phyloP scores from a whole-genome alignment of 2,888 invertebrate species.

The Cheilosia vernalis region DNA sequence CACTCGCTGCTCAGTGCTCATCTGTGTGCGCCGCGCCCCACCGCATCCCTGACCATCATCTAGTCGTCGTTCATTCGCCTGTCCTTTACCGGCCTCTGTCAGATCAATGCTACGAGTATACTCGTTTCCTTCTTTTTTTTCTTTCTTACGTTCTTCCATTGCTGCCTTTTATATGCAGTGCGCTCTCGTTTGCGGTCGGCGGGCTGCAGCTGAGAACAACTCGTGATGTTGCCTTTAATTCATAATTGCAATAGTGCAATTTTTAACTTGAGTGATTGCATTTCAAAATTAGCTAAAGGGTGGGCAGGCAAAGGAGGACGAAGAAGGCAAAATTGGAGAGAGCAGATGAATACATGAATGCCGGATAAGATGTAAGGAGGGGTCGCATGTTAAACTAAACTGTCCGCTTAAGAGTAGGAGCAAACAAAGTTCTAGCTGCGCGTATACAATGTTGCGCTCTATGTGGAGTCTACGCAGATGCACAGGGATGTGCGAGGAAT shows the following conservation, averaged over 20 bases:
- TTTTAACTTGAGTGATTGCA: constrained; percentile 72
- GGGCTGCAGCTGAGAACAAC: constrained; percentile 29
- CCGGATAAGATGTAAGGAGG: constrained; percentile 65
- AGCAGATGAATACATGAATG: constrained; percentile 61
- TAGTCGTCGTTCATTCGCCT: constrained; percentile 15
- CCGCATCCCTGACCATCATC: constrained; percentile 42
- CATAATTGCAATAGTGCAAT: constrained; percentile 72
- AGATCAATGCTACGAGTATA: constrained; percentile 47
- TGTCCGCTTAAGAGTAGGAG: constrained; percentile 44
- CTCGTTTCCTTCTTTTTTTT: constrained; percentile 5
- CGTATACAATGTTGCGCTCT: neutral
- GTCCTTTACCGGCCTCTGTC: constrained; percentile 46
- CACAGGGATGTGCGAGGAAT: too few relatives aligned
- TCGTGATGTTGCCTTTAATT: constrained; percentile 71
- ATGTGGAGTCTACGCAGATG: too few relatives aligned
- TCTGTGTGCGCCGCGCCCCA: neutral
- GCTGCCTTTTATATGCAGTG: constrained; percentile 18
- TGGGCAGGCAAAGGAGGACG: constrained; percentile 30
- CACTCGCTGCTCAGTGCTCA: constrained; percentile 5
- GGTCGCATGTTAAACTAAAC: constrained; percentile 62
- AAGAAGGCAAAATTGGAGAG: constrained; percentile 7
- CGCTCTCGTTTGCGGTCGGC: constrained; percentile 26
- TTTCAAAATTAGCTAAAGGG: constrained; percentile 72
- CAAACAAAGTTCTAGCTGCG: neutral
- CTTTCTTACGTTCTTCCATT: neutral